Percentiles rank a stretch among this genome's conserved stretches.
phyloP scores from a whole-genome alignment of 2,888 invertebrate genomes.

The Nomada fucata region DNA sequence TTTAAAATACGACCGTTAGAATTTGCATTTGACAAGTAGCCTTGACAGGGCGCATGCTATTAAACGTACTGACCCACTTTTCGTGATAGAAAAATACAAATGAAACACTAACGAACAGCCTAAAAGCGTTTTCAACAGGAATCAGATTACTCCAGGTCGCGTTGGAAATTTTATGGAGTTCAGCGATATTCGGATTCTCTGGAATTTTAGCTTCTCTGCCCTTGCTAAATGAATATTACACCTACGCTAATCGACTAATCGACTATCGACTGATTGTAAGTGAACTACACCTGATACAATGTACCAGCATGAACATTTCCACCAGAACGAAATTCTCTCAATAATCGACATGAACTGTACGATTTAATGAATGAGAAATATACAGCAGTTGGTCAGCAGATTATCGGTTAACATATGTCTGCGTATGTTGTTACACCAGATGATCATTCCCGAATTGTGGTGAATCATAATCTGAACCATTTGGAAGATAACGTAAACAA shows the following conservation, averaged over 20 bases:
- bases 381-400: constrained; percentile 36
- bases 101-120: constrained; percentile 40
- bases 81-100: constrained; percentile 23
- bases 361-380: too few species aligned
- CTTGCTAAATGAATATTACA: constrained; percentile 22
- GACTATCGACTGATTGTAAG: neutral
- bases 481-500: constrained; percentile 63
- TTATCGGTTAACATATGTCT: constrained; percentile 60
- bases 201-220: constrained; percentile 7
- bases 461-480: constrained; percentile 57
- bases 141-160: constrained; percentile 41
- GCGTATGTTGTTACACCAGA: constrained; percentile 29
- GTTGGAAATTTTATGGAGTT: constrained; percentile 3
- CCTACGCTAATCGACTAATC: constrained; percentile 3
- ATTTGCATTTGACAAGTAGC: neutral
- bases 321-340: neutral
- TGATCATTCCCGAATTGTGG: constrained; percentile 23
- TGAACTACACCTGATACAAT: constrained; percentile 37
- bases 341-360: too few species aligned
- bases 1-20: neutral
- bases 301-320: constrained; percentile 23
- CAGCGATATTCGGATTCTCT: constrained; percentile 30
- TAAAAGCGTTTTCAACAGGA: constrained; percentile 13
- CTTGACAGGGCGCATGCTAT: neutral
- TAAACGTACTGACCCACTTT: constrained; percentile 23